Evolutionary conservation across 2,113 vertebrate genomes (phyloP).

Genomic region (Cygnus buccinator): DNA sequence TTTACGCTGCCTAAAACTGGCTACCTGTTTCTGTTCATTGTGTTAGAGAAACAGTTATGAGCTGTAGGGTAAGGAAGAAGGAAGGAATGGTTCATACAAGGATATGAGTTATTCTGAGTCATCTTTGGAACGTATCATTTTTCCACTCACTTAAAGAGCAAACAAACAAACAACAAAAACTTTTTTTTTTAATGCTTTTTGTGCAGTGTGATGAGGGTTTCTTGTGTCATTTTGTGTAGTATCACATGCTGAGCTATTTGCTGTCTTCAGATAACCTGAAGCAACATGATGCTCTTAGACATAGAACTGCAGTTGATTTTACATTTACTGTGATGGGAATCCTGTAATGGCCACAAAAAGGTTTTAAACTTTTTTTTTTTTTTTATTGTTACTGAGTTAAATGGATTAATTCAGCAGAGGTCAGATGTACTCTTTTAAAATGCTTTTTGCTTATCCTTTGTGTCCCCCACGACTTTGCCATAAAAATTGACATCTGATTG

Average conservation of each 20-base stretch:
- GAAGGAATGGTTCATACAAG: not conserved
- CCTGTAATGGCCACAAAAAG: not conserved
- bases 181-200: not conserved
- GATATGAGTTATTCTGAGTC: conserved; percentile 23
- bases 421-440: not conserved
- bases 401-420: not conserved
- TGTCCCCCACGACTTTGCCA: not conserved
- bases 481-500: not conserved
- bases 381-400: not conserved
- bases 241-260: not conserved
- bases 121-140: not conserved
- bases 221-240: conserved; percentile 20
- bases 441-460: not conserved
- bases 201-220: not conserved
- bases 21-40: not conserved
- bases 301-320: conserved; percentile 11
- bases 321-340: not conserved
- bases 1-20: not conserved
- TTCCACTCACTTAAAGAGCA: conserved; percentile 15
- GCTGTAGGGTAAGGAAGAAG: not conserved
- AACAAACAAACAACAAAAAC: not conserved
- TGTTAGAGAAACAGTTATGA: not conserved
- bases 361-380: not conserved
- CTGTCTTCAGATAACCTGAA: conserved; percentile 39
- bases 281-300: not conserved